Evolutionary conservation across 2,797 vertebrate genomes (phyloP).

Genomic region (Carduelis carduelis): DNA sequence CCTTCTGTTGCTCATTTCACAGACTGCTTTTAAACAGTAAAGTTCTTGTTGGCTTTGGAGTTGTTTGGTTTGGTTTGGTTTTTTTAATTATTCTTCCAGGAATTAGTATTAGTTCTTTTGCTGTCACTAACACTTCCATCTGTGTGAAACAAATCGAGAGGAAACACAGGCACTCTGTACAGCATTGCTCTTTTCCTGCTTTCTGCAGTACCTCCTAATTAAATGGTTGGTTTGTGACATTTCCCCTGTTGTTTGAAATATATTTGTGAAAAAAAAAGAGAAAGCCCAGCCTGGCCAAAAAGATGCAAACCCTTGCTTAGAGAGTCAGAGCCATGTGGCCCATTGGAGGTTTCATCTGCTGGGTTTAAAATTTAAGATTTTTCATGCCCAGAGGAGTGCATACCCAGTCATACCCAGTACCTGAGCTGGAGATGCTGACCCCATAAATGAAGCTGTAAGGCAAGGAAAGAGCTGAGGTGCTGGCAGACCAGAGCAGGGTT

Average conservation of each 20-base stretch:
- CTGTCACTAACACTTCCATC: not conserved
- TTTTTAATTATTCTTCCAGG: not conserved
- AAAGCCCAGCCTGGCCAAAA: not conserved
- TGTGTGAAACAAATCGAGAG: not conserved
- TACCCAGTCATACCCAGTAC: too few species aligned
- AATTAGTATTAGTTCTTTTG: not conserved
- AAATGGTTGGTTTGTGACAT: not conserved
- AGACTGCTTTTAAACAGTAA: not conserved
- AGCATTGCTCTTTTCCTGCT: not conserved
- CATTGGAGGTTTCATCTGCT: not conserved
- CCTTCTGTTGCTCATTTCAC: not conserved
- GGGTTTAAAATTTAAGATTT: not conserved
- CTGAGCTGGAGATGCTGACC: not conserved
- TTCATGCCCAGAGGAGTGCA: not conserved
- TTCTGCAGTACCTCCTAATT: constrained; percentile 13
- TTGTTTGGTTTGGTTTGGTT: not conserved
- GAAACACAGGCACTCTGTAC: not conserved
- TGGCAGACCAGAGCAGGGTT: not conserved
- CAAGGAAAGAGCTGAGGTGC: not conserved
- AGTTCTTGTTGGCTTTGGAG: not conserved
- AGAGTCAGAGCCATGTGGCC: not conserved
- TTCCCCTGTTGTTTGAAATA: not conserved
- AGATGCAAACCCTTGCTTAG: not conserved
- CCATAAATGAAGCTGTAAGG: not conserved
- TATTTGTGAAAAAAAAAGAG: not conserved